Evolutionary conservation across 2,797 vertebrate genomes (phyloP).

Genomic region (Eidolon dupreanum): DNA sequence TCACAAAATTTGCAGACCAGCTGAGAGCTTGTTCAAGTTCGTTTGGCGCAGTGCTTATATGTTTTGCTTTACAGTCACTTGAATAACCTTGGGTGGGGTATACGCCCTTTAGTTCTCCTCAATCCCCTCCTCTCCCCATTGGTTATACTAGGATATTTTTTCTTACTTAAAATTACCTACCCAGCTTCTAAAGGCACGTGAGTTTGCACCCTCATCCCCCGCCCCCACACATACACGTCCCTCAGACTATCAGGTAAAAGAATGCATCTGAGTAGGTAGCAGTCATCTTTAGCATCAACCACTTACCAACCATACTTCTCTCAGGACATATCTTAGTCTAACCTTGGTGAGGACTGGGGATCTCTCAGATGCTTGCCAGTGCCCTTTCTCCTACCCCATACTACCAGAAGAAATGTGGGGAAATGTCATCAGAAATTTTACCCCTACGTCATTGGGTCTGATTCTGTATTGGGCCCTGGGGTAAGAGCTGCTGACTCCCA

Average conservation of each 20-base stretch:
- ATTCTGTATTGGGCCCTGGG: fast-evolving
- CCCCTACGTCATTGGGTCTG: neutral
- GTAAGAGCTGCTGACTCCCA: neutral
- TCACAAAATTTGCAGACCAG: neutral
- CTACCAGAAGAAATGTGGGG: neutral
- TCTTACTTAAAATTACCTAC: neutral
- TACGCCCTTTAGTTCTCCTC: neutral
- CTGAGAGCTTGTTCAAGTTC: neutral
- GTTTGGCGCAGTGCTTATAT: neutral
- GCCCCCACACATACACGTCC: neutral
- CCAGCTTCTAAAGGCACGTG: neutral
- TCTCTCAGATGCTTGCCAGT: neutral
- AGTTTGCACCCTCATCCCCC: neutral
- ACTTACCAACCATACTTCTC: neutral
- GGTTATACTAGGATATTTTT: neutral
- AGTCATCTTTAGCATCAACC: neutral
- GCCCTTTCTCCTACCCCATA: neutral
- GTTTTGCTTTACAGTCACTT: neutral
- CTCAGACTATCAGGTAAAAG: neutral
- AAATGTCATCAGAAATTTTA: neutral
- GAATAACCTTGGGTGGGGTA: neutral
- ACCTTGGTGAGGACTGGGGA: neutral
- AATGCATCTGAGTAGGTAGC: neutral
- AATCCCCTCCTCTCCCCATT: neutral
- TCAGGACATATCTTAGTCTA: neutral